Evolutionary conservation across 2,797 vertebrate genomes (phyloP).

Genomic region (Cheirogaleus major): DNA sequence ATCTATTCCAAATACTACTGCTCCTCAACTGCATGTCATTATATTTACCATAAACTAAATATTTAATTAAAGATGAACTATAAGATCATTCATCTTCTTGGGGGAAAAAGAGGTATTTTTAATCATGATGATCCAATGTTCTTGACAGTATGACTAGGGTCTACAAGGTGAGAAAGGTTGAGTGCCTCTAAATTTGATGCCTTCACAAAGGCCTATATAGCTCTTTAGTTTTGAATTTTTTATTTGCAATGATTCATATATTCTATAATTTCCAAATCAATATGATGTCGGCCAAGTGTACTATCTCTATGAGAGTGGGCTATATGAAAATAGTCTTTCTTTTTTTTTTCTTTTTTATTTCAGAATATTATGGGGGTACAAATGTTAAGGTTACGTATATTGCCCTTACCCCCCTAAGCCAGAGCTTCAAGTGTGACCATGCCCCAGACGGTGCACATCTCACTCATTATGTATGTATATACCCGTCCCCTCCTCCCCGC

Average conservation of each 20-base stretch:
- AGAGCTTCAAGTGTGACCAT: too few species aligned
- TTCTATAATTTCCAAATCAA: slow-evolving; percentile 32
- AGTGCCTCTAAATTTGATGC: neutral
- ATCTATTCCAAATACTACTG: neutral
- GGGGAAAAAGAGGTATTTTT: neutral
- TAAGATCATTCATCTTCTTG: neutral
- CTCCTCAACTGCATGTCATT: neutral
- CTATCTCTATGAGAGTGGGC: neutral
- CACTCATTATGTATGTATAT: too few species aligned
- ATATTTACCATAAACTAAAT: neutral
- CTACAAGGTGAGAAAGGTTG: neutral
- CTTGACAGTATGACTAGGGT: neutral
- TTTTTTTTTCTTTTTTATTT: too few species aligned
- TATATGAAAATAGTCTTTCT: neutral
- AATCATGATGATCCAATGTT: neutral
- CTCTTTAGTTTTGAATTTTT: slow-evolving; percentile 18
- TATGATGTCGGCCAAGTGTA: neutral
- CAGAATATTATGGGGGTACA: too few species aligned
- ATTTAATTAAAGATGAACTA: neutral
- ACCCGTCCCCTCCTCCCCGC: too few species aligned
- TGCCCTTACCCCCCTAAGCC: too few species aligned
- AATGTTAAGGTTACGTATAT: too few species aligned
- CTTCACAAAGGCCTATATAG: neutral
- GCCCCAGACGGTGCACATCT: too few species aligned
- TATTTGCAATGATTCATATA: neutral